Conservation (phyloP, 2,888 invertebrate species). For the Cheilosia soror region DNA sequence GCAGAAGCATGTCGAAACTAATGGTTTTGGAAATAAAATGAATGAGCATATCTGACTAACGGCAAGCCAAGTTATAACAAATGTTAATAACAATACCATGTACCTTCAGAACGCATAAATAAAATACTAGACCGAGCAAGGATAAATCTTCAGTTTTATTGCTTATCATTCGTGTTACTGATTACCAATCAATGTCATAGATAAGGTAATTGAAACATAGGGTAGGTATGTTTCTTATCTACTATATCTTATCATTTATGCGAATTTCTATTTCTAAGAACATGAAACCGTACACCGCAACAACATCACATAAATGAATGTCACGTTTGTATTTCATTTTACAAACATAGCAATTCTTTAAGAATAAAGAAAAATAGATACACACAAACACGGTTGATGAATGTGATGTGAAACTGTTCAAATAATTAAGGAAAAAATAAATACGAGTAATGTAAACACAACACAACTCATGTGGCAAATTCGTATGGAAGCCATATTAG, state of each 20-base stretch:
- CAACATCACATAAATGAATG: slow-evolving; percentile 43
- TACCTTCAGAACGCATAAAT: too few species aligned
- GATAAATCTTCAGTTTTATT: neutral
- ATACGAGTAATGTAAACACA: neutral
- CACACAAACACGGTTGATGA: neutral
- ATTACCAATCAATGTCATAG: slow-evolving; percentile 23
- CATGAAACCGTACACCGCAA: neutral
- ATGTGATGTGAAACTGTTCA: slow-evolving; percentile 31
- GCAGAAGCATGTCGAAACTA: too few species aligned
- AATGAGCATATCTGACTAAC: too few species aligned
- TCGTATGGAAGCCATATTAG: slow-evolving; percentile 25
- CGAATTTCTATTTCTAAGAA: slow-evolving; percentile 2
- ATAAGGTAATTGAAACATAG: slow-evolving; percentile 36
- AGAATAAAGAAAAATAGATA: slow-evolving; percentile 11
- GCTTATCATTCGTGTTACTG: slow-evolving; percentile 6
- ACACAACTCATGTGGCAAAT: neutral
- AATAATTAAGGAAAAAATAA: slow-evolving; percentile 22
- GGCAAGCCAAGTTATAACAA: too few species aligned
- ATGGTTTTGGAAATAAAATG: too few species aligned
- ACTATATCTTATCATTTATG: neutral
- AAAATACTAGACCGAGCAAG: neutral
- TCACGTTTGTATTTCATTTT: slow-evolving; percentile 39
- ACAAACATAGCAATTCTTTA: slow-evolving; percentile 35
- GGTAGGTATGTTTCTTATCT: neutral
- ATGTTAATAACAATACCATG: too few species aligned